Evolutionary conservation across 2,797 vertebrate species (phyloP).

Genomic region (Bufotes viridis): DNA sequence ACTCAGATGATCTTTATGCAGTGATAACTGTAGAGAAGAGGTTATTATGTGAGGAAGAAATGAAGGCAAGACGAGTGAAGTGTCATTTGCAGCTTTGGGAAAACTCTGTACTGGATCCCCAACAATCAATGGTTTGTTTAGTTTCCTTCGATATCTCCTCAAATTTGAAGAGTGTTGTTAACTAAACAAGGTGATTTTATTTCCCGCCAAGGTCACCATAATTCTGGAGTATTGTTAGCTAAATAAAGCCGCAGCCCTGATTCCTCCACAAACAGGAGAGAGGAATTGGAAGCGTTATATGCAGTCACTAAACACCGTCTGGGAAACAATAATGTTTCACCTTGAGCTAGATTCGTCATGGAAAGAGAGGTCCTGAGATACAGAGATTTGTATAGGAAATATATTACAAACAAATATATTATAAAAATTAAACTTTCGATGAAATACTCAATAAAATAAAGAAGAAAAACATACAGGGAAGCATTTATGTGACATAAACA

Average conservation of each 20-base stretch:
- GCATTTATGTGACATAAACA: too few relatives aligned
- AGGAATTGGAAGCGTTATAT: neutral
- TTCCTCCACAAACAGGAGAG: conserved; percentile 8
- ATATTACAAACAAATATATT: neutral
- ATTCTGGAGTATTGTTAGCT: conserved; percentile 8
- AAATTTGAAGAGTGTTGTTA: conserved; percentile 23
- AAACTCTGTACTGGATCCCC: conserved; percentile 31
- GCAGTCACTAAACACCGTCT: neutral
- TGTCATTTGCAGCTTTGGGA: conserved; percentile 32
- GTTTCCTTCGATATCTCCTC: conserved; percentile 9
- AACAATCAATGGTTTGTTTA: conserved; percentile 49
- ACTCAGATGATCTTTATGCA: conserved; percentile 47
- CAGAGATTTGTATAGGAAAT: neutral
- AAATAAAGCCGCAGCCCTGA: conserved; percentile 1
- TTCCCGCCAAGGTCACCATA: conserved; percentile 29
- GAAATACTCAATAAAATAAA: neutral
- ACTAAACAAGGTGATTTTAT: conserved; percentile 22
- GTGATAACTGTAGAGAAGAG: conserved; percentile 37
- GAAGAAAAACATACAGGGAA: neutral
- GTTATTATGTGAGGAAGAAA: conserved; percentile 34
- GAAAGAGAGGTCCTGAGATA: neutral
- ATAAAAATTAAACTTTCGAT: neutral
- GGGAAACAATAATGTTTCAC: neutral
- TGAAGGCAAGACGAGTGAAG: conserved; percentile 49
- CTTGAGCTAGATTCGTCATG: neutral